These are phyloP conservation scores for Poeciliopsis turneri DNA, from an alignment of 2,797 vertebrate genomes.

Conservation along the genomic window DNA sequence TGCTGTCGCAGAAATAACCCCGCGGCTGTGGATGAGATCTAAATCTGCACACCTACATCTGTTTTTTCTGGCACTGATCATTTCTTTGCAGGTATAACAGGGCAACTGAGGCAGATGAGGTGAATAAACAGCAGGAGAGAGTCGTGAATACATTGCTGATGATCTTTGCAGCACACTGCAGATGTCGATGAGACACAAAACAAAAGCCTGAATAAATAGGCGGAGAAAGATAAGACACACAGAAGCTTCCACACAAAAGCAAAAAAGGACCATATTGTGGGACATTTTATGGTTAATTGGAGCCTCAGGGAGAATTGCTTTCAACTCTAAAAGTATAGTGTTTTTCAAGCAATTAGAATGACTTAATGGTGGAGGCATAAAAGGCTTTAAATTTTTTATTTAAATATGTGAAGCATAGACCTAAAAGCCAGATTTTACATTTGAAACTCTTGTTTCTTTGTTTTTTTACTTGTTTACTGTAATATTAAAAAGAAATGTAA, in stretches of 20 bases:
- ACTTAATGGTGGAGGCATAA: neutral
- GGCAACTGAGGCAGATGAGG: slow-evolving; percentile 29
- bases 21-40: slow-evolving; percentile 34
- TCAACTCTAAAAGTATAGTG: neutral
- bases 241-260: neutral
- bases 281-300: slow-evolving; percentile 1
- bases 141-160: slow-evolving; percentile 4
- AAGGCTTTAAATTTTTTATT: slow-evolving; percentile 2
- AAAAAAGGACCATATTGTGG: neutral
- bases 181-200: slow-evolving; percentile 22
- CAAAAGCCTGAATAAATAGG: slow-evolving; percentile 12
- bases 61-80: slow-evolving; percentile 30
- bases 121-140: slow-evolving; percentile 28
- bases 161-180: slow-evolving; percentile 22
- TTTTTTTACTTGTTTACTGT: neutral
- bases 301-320: neutral
- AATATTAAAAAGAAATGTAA: neutral
- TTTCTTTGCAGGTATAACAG: slow-evolving; percentile 26
- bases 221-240: neutral
- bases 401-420: neutral
- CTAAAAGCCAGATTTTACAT: slow-evolving; percentile 6
- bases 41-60: slow-evolving; percentile 37
- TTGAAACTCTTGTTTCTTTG: neutral
- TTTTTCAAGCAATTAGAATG: neutral
- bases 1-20: slow-evolving; percentile 17